A percentile compares a stretch with the other conserved stretches of the same genome.
Evolutionary conservation across 2,888 invertebrate genomes (phyloP).

Genomic region (Anoncus sp.): DNA sequence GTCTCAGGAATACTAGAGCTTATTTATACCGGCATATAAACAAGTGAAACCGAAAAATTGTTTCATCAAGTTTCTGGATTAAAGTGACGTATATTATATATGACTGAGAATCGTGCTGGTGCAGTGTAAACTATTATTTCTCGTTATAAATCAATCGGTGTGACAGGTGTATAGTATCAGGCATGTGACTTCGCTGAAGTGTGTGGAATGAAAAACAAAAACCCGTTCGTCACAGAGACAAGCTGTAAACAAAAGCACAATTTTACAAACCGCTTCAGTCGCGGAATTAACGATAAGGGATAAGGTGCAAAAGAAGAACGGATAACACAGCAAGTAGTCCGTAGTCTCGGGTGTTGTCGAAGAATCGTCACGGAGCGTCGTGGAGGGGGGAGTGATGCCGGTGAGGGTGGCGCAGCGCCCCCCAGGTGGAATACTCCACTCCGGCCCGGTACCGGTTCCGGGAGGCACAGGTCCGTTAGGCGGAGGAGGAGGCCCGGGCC

Average conservation of each 20-base stretch:
- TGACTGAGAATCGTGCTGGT: constrained; percentile 25
- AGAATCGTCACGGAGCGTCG: constrained; percentile 77
- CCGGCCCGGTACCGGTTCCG: constrained; percentile 86
- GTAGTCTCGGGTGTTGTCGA: constrained; percentile 56
- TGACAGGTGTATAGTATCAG: not conserved
- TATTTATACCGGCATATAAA: constrained; percentile 9
- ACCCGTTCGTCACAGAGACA: not conserved
- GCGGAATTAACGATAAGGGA: not conserved
- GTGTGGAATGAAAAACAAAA: not conserved
- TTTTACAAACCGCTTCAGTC: not conserved
- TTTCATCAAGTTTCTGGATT: constrained; percentile 18
- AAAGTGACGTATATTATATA: constrained; percentile 29
- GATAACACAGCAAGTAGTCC: constrained; percentile 33
- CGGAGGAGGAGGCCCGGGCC: constrained; percentile 82
- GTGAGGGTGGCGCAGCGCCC: constrained; percentile 86
- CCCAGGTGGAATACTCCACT: constrained; percentile 87
- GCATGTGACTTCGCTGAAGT: not conserved
- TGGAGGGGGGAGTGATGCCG: constrained; percentile 83
- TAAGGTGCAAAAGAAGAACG: constrained; percentile 1
- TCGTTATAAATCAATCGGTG: not conserved
- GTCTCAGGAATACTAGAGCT: constrained; percentile 48
- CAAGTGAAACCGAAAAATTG: constrained; percentile 20
- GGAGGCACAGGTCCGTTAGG: constrained; percentile 87
- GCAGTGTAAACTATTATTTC: constrained; percentile 12
- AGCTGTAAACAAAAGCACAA: not conserved